Conservation (phyloP, 2,888 invertebrate species). For the Hedya salicella region DNA sequence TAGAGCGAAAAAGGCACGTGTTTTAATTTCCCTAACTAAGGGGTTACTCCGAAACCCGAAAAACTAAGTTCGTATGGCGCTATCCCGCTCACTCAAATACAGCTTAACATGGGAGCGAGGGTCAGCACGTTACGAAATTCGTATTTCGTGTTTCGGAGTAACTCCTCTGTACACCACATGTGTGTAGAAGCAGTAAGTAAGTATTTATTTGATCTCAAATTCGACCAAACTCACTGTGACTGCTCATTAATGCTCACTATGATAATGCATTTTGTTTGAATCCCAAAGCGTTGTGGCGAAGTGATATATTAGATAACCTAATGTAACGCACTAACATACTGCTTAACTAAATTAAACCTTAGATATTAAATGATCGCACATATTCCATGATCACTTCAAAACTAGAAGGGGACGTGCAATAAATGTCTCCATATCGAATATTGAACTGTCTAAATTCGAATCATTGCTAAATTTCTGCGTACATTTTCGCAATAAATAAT, state of each 20-base stretch:
- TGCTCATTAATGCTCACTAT: slow-evolving; percentile 37
- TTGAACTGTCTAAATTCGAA: too few relatives aligned
- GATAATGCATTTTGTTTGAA: slow-evolving; percentile 17
- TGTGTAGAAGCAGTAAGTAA: background rate
- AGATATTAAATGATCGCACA: slow-evolving; percentile 16
- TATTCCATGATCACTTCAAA: slow-evolving; percentile 5
- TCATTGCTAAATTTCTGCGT: too few relatives aligned
- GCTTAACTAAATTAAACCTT: slow-evolving; percentile 8
- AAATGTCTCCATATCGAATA: background rate
- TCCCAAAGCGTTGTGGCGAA: slow-evolving; percentile 36
- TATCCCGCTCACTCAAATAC: too few relatives aligned
- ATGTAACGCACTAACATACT: slow-evolving; percentile 17
- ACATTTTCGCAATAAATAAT: too few relatives aligned
- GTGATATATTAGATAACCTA: slow-evolving; percentile 27
- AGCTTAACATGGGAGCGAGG: too few relatives aligned
- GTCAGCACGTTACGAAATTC: too few relatives aligned
- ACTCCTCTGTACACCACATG: background rate
- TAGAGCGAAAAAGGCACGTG: too few relatives aligned
- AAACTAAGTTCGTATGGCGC: too few relatives aligned
- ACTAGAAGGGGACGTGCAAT: background rate
- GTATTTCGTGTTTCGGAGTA: too few relatives aligned
- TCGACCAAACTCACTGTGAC: slow-evolving; percentile 38
- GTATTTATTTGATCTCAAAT: slow-evolving; percentile 40
- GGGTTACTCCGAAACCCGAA: too few relatives aligned
- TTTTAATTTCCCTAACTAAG: too few relatives aligned